Base-by-base conservation (phyloP, 2,797 vertebrate genomes). In the Scolopax bukidnonensis region DNA sequence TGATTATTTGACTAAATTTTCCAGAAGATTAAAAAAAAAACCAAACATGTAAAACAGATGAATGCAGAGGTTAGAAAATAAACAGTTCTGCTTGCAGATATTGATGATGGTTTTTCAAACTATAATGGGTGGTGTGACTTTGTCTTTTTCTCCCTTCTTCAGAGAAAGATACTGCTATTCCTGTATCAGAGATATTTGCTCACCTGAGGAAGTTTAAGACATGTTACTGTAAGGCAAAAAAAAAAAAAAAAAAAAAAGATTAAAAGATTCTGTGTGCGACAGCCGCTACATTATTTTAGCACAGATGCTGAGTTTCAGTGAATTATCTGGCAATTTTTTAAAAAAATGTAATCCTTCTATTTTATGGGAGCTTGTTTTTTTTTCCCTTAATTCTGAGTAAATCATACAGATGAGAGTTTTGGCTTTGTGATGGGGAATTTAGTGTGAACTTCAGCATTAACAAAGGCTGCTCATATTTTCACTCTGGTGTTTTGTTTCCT, bases 171-270 rank as follows among this genome's bases (percentile, higher is more conserved):
- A 56, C 3, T 71, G 43, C 4, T 78, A 32, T 81, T 68, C 10
- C 45, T 57, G 17, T 33, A 59, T 20, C 18, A 83, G 82, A 75
- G 5, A 36, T 67, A 8, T 60, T 45, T 76, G 18, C 6, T 84
- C 13, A 54, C 47, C 12, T 40, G 36, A 33, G 24, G 28, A 80
- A 74, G 7, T 65, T 67, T 63, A 80, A 91, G 36, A 48, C 7
- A 9, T 48, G 12, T 3, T 59, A 19, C 4, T 60, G 6, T 4
- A 3, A 23, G 10, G 13, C 25, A 6, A 1, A 3, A 11, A 28
- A 16, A 3, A 1, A 12, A 16, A 41, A 38, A 30, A 4, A n/a
- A 59, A 41, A 41, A 16, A 41, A 41, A 41, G 16, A 41, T n/a
- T n/a, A 16, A 41, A 80, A 32, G 1, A 20, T 32, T 11, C 2